Evolutionary conservation across 2,888 invertebrate genomes (phyloP).

Genomic region (Venustoraphidia nigricollis): DNA sequence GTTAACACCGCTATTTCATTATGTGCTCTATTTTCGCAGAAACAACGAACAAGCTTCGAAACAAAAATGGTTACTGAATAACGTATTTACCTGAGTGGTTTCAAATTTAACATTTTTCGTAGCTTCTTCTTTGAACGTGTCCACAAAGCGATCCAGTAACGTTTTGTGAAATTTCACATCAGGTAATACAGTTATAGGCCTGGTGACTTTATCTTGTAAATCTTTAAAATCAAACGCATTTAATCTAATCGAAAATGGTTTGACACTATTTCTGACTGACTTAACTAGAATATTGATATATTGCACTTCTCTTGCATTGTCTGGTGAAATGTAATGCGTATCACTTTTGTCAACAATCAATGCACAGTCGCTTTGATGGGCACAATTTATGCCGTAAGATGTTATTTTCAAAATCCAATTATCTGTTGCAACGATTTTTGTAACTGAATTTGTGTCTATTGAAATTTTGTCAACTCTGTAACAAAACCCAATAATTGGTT

Average conservation of each 20-base stretch:
- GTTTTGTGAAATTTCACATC: constrained; percentile 61
- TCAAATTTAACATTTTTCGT: constrained; percentile 48
- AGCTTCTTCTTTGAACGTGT: constrained; percentile 64
- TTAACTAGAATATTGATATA: constrained; percentile 68
- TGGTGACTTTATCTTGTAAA: constrained; percentile 51
- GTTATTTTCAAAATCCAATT: constrained; percentile 78
- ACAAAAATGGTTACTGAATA: neutral
- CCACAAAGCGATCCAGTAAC: constrained; percentile 69
- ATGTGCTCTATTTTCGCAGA: too few species aligned
- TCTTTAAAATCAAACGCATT: constrained; percentile 67
- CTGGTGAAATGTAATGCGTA: constrained; percentile 50
- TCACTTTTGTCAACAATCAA: constrained; percentile 63
- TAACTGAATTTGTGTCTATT: constrained; percentile 49
- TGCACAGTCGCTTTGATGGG: constrained; percentile 65
- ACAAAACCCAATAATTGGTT: constrained; percentile 12
- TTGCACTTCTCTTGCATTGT: constrained; percentile 56
- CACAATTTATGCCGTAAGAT: constrained; percentile 54
- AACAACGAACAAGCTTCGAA: neutral
- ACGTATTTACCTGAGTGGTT: constrained; percentile 32
- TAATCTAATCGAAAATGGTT: constrained; percentile 52
- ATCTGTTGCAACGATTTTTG: constrained; percentile 60
- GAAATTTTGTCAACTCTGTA: constrained; percentile 57
- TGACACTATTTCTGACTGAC: constrained; percentile 40
- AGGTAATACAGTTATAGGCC: constrained; percentile 49
- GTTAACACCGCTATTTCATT: too few species aligned